phyloP scores from a whole-genome alignment of 2,797 vertebrate genomes.

The Bradypus variegatus region DNA sequence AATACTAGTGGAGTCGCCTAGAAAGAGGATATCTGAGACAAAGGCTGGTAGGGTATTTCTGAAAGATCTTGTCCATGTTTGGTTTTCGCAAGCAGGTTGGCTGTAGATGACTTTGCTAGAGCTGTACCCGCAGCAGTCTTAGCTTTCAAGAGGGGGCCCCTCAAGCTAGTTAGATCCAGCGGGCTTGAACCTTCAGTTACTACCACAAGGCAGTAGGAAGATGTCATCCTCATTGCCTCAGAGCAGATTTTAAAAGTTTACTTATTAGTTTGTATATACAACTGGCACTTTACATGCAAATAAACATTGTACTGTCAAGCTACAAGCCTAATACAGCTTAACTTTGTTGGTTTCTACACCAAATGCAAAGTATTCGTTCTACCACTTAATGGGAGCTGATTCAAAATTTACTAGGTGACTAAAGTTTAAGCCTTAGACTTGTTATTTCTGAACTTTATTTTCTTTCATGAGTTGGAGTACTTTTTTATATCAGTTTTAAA shows the following conservation, averaged over 20 bases:
- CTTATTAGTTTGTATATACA: conserved; percentile 69
- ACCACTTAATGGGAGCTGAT: background rate
- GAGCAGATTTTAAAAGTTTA: conserved; percentile 66
- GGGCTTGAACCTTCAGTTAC: background rate
- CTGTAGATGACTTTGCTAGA: background rate
- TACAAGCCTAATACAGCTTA: background rate
- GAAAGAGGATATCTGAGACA: background rate
- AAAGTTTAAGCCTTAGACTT: background rate
- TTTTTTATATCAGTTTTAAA: background rate
- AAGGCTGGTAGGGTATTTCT: background rate
- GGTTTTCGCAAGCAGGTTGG: background rate
- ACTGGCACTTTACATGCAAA: conserved; percentile 71
- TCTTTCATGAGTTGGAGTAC: background rate
- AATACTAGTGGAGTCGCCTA: background rate
- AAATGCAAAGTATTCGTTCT: background rate
- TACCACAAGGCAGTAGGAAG: background rate
- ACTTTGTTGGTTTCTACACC: background rate
- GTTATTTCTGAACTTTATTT: background rate
- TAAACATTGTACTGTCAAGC: conserved; percentile 49
- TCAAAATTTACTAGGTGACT: background rate
- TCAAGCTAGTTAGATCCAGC: background rate
- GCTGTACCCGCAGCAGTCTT: background rate
- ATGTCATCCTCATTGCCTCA: conserved; percentile 50
- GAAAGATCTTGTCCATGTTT: background rate
- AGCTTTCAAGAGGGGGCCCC: background rate